Conservation (phyloP, 2,797 vertebrate genomes). For the Semotilus atromaculatus region DNA sequence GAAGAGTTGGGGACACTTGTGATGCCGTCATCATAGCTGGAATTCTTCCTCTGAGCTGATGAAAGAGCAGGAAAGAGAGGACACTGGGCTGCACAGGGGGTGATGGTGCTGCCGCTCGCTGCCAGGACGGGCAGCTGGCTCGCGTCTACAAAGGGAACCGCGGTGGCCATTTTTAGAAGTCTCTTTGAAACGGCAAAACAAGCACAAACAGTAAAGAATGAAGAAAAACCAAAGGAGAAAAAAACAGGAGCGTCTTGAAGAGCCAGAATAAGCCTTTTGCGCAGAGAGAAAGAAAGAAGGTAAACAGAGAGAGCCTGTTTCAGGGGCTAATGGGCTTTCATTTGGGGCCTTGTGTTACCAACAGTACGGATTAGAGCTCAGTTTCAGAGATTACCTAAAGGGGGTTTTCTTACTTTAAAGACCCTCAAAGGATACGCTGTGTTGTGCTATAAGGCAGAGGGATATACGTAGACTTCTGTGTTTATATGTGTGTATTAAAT, state of each 20-base stretch:
- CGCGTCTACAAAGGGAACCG: slow-evolving; percentile 41
- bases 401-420: slow-evolving; percentile 75
- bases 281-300: background rate
- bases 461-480: background rate
- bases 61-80: slow-evolving; percentile 75
- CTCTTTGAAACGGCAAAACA: slow-evolving; percentile 28
- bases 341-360: slow-evolving; percentile 62
- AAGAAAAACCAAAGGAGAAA: slow-evolving; percentile 22
- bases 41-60: slow-evolving; percentile 70
- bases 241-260: background rate
- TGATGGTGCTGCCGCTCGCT: slow-evolving; percentile 46
- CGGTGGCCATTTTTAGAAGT: slow-evolving; percentile 42
- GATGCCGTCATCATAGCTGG: slow-evolving; percentile 71
- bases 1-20: slow-evolving; percentile 72
- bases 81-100: slow-evolving; percentile 62
- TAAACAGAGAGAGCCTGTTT: slow-evolving; percentile 17
- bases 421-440: slow-evolving; percentile 66
- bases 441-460: slow-evolving; percentile 68
- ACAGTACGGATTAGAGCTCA: slow-evolving; percentile 74
- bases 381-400: slow-evolving; percentile 76
- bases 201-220: slow-evolving; percentile 9
- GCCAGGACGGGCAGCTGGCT: slow-evolving; percentile 57
- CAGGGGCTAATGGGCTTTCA: slow-evolving; percentile 36
- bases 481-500: slow-evolving; percentile 32
- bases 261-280: slow-evolving; percentile 9